Conservation (phyloP, 2,888 invertebrate species). For the Nebria salina region DNA sequence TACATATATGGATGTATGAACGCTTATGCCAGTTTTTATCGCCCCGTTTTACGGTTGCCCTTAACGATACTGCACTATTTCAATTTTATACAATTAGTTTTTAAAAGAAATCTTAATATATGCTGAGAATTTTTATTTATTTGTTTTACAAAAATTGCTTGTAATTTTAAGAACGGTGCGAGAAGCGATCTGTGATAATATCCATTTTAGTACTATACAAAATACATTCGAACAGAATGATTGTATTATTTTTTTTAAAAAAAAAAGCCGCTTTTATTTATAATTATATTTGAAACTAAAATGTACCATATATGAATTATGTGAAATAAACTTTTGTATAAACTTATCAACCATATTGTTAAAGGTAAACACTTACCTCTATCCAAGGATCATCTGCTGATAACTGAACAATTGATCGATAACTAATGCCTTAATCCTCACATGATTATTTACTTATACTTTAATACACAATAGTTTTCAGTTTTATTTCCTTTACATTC, state of each 20-base stretch:
- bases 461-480: not conserved
- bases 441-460: not conserved
- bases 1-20: too few relatives aligned
- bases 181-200: conserved; percentile 1
- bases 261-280: conserved; percentile 1
- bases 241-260: not conserved
- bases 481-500: not conserved
- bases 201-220: conserved; percentile 1
- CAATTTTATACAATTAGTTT: not conserved
- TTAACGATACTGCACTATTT: not conserved
- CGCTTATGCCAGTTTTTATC: not conserved
- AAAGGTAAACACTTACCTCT: too few relatives aligned
- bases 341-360: not conserved
- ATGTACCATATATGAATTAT: not conserved
- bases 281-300: not conserved
- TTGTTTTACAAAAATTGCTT: not conserved
- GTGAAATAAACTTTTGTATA: not conserved
- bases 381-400: too few relatives aligned
- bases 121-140: not conserved
- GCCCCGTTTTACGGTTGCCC: not conserved
- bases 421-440: not conserved
- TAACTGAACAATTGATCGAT: too few relatives aligned
- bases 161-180: not conserved
- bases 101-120: not conserved
- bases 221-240: not conserved